A percentile compares a stretch with the other conserved stretches of the same genome.
Conservation (phyloP, 2,113 vertebrate species). For the Alaudala cheleensis region DNA sequence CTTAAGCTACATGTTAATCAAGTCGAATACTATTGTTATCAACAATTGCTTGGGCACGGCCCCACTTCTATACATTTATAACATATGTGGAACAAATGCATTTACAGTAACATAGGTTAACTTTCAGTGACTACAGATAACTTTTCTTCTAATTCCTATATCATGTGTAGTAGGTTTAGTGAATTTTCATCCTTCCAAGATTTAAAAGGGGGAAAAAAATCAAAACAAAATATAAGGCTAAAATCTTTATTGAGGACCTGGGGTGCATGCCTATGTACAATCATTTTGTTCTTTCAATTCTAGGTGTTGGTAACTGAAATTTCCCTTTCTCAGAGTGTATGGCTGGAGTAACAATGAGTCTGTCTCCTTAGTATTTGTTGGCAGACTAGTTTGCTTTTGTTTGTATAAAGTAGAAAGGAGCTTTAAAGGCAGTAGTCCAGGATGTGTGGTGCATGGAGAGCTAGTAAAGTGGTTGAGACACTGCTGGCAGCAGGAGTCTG, state of each 20-base stretch:
- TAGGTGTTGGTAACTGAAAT: not conserved
- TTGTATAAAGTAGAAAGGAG: not conserved
- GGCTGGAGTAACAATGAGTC: not conserved
- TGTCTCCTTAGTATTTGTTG: not conserved
- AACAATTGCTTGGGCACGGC: not conserved
- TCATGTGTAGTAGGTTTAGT: not conserved
- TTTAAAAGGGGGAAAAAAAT: not conserved
- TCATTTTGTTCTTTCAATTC: not conserved
- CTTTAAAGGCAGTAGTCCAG: not conserved
- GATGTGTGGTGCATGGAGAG: not conserved
- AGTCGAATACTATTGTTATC: not conserved
- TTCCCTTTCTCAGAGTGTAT: not conserved
- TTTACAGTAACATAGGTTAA: not conserved
- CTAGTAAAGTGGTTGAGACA: constrained; percentile 2
- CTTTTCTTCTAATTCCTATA: accelerated
- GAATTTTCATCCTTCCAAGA: not conserved
- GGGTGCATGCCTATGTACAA: not conserved
- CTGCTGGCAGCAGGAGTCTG: constrained; percentile 32
- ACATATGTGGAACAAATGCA: not conserved
- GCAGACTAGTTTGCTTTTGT: not conserved
- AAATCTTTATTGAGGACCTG: not conserved
- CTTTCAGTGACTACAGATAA: not conserved
- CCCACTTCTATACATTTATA: not conserved
- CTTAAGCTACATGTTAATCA: not conserved
- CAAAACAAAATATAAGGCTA: not conserved